Conservation (phyloP, 2,888 invertebrate genomes). For the Scaptomyza polygonia region DNA sequence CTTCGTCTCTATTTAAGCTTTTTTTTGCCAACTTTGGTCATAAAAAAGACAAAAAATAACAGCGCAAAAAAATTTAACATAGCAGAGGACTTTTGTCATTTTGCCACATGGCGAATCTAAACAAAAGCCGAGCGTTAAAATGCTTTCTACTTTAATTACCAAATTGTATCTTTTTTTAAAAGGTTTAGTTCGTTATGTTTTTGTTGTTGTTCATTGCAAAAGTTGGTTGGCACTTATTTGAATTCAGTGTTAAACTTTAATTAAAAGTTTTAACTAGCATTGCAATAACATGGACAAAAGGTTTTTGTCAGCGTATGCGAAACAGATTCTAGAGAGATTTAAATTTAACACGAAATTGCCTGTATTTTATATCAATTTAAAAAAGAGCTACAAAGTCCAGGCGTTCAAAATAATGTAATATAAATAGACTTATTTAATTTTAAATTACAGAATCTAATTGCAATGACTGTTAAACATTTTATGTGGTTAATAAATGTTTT, state of each 20-base stretch:
- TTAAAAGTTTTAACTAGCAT: not conserved
- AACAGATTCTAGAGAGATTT: not conserved
- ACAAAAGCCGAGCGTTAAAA: not conserved
- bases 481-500: no score
- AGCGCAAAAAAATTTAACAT: conserved; percentile 27
- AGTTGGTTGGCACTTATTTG: not conserved
- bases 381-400: not conserved
- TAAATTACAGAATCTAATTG: no score
- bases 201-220: not conserved
- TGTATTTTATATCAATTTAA: not conserved
- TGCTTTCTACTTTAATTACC: not conserved
- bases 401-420: no score
- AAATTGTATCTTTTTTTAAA: not conserved
- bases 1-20: conserved; percentile 17
- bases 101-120: conserved; percentile 7
- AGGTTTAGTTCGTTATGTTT: not conserved
- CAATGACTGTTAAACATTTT: no score
- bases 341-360: no score
- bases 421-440: no score
- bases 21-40: conserved; percentile 22
- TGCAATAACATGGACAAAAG: not conserved
- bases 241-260: not conserved
- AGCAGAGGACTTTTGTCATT: conserved; percentile 31
- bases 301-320: not conserved
- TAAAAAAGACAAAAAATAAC: conserved; percentile 25